phyloP scores from a whole-genome alignment of 2,797 vertebrate genomes.

The Pangasius djambal region DNA sequence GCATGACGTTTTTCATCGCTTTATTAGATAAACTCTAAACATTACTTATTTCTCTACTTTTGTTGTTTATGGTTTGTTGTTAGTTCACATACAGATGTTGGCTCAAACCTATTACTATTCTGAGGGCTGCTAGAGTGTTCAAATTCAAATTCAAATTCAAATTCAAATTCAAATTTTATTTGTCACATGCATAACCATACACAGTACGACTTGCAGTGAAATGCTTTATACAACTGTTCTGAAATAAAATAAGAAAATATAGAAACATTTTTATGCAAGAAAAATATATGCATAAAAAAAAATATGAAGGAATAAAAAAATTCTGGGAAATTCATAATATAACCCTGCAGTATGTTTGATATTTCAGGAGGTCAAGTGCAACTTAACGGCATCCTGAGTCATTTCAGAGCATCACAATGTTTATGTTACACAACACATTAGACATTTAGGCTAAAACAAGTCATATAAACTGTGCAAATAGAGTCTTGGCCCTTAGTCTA shows the following conservation, averaged over 20 bases:
- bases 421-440: background rate
- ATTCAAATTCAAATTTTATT: too few relatives aligned
- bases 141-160: too few relatives aligned
- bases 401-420: slow-evolving; percentile 37
- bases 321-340: slow-evolving; percentile 56
- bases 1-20: background rate
- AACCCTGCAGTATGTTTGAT: background rate
- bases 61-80: background rate
- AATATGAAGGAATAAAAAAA: too few relatives aligned
- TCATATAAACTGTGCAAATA: too few relatives aligned
- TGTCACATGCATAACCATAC: too few relatives aligned
- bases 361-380: slow-evolving; percentile 20
- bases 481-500: too few relatives aligned
- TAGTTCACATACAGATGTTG: background rate
- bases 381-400: slow-evolving; percentile 43
- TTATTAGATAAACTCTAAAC: background rate
- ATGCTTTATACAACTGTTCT: too few relatives aligned
- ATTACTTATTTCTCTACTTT: background rate
- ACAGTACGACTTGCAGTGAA: too few relatives aligned
- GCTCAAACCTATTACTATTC: background rate
- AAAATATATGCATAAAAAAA: too few relatives aligned
- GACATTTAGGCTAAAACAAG: too few relatives aligned
- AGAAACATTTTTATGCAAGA: too few relatives aligned
- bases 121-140: background rate
- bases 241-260: too few relatives aligned